These are phyloP conservation scores for Platyscapa corneri DNA, from an alignment of 1,140 invertebrate genomes.

Conservation along the genomic window DNA sequence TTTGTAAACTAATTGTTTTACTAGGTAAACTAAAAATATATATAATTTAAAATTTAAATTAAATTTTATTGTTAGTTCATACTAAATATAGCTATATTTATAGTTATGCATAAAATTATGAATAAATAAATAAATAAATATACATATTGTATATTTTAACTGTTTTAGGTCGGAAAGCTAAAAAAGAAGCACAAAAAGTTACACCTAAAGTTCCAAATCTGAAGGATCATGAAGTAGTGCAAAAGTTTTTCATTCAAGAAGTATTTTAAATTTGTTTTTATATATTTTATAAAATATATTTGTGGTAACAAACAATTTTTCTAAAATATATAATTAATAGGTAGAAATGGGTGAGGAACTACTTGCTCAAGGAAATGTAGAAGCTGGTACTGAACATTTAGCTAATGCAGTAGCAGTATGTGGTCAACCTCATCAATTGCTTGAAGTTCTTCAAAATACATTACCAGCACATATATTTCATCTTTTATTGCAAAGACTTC, in stretches of 20 bases:
- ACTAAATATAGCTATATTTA: no score
- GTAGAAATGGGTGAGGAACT: constrained; percentile 93
- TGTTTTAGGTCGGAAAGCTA: constrained; percentile 76
- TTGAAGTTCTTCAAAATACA: constrained; percentile 94
- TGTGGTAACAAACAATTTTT: background rate
- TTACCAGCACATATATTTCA: constrained; percentile 94
- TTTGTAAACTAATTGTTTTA: no score
- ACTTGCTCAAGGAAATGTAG: constrained; percentile 88
- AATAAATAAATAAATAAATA: background rate
- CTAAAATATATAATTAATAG: constrained; percentile 63
- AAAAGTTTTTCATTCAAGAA: constrained; percentile 92
- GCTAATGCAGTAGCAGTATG: constrained; percentile 97
- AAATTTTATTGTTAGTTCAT: no score
- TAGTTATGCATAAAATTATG: background rate
- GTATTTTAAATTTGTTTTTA: constrained; percentile 62
- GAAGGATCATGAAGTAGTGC: constrained; percentile 92
- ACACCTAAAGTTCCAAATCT: constrained; percentile 85
- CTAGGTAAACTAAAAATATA: no score
- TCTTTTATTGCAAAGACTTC: constrained; percentile 88
- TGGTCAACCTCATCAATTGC: constrained; percentile 92
- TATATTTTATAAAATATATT: background rate
- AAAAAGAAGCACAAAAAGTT: constrained; percentile 71
- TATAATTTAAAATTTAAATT: no score
- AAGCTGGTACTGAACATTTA: constrained; percentile 94
- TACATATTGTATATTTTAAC: background rate